Conservation (phyloP, 2,888 invertebrate genomes). For the Cataglyphis altisquamis region DNA sequence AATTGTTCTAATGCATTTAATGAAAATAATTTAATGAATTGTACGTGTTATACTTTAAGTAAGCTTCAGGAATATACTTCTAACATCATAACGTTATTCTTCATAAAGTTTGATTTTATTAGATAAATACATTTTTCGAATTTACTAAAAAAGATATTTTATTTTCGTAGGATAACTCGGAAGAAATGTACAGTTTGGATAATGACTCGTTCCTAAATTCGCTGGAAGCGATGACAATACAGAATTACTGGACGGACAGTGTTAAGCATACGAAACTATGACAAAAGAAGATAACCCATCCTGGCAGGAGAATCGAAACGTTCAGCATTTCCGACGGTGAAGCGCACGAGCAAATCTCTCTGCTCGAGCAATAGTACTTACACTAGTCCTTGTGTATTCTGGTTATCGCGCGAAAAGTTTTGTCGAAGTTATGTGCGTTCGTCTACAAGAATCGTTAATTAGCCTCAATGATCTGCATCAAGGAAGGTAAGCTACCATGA, state of each 20-base stretch:
- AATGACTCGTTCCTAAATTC: conserved; percentile 98
- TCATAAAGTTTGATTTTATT: background rate
- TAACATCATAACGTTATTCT: background rate
- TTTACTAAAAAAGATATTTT: conserved; percentile 62
- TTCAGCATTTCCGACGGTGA: conserved; percentile 75
- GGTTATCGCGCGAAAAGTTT: conserved; percentile 10
- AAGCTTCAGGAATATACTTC: background rate
- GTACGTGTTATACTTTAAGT: background rate
- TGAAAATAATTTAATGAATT: background rate
- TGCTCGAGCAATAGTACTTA: conserved; percentile 75
- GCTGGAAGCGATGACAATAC: conserved; percentile 97
- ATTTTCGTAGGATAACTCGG: conserved; percentile 92
- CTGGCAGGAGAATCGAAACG: conserved; percentile 73
- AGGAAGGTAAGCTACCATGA: conserved; percentile 40
- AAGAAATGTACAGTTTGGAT: conserved; percentile 97
- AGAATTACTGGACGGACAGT: conserved; percentile 97
- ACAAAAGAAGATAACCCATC: conserved; percentile 78
- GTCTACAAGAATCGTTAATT: background rate
- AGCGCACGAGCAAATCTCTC: conserved; percentile 74
- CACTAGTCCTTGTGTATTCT: conserved; percentile 41
- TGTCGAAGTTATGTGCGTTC: background rate
- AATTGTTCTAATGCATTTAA: background rate
- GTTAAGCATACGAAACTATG: conserved; percentile 96
- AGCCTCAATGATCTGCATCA: conserved; percentile 35
- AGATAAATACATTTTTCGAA: background rate